Evolutionary conservation across 2,797 vertebrate species (phyloP).

Genomic region (Takifugu ocellatus): DNA sequence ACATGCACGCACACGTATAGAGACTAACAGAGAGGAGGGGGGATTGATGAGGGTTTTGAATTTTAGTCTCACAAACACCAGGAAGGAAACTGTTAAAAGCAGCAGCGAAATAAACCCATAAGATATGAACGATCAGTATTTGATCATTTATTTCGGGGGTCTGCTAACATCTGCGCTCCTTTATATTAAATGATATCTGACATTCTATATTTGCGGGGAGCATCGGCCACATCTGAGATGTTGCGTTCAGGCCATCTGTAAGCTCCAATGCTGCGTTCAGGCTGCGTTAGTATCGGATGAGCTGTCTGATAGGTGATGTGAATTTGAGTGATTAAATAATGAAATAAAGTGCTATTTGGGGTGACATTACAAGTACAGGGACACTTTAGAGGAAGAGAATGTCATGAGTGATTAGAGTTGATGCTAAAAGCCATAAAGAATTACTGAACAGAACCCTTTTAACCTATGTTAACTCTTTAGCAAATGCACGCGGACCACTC

Average conservation of each 20-base stretch:
- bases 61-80: too few relatives aligned
- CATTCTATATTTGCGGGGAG: too few relatives aligned
- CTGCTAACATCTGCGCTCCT: too few relatives aligned
- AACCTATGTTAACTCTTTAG: slow-evolving; percentile 40
- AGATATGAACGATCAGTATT: too few relatives aligned
- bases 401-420: slow-evolving; percentile 63
- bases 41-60: too few relatives aligned
- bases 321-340: slow-evolving; percentile 9
- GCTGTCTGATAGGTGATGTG: not conserved
- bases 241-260: not conserved
- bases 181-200: too few relatives aligned
- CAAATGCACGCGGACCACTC: slow-evolving; percentile 19
- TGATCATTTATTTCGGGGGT: too few relatives aligned
- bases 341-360: slow-evolving; percentile 34
- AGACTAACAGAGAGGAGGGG: not conserved
- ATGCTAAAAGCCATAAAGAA: slow-evolving; percentile 71
- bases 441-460: slow-evolving; percentile 55
- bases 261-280: not conserved
- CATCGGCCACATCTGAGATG: too few relatives aligned
- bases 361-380: slow-evolving; percentile 44
- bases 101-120: too few relatives aligned
- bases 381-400: slow-evolving; percentile 50
- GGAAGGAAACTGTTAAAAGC: too few relatives aligned
- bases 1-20: slow-evolving; percentile 6
- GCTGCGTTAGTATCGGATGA: not conserved